Evolutionary conservation across 2,113 vertebrate genomes (phyloP).

Genomic region (Elanoides forficatus): DNA sequence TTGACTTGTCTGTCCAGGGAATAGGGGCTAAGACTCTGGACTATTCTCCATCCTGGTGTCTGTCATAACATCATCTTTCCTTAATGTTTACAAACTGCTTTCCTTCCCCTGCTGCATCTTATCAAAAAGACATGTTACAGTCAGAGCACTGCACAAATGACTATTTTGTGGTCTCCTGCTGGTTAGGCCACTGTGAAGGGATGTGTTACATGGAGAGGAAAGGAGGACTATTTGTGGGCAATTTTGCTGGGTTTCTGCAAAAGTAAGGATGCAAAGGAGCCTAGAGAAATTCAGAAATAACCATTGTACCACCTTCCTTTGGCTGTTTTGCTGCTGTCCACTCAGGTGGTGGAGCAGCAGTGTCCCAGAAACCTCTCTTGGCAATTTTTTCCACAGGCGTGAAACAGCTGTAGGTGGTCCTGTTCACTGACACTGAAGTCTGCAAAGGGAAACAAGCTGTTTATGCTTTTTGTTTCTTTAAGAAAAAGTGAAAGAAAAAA

Average conservation of each 20-base stretch:
- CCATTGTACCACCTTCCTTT: neutral
- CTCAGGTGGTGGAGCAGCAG: neutral
- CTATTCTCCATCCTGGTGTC: neutral
- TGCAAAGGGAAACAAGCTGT: neutral
- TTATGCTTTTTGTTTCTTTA: neutral
- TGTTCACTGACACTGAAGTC: neutral
- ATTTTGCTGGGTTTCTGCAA: neutral
- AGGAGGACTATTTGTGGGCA: neutral
- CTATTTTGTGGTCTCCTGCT: neutral
- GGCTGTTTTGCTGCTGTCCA: neutral
- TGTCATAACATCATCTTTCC: neutral
- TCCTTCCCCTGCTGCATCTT: neutral
- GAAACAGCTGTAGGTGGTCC: neutral
- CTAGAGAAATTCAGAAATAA: neutral
- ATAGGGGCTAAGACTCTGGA: neutral
- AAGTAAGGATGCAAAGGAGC: neutral
- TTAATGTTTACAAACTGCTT: neutral
- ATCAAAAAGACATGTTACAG: neutral
- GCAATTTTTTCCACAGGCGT: neutral
- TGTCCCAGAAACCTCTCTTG: neutral
- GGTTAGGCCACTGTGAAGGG: neutral
- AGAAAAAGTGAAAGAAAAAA: neutral
- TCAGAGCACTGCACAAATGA: neutral
- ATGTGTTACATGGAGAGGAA: neutral
- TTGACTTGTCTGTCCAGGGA: neutral